Conservation (phyloP, 2,888 invertebrate species). For the Cryptophagus acutangulus region DNA sequence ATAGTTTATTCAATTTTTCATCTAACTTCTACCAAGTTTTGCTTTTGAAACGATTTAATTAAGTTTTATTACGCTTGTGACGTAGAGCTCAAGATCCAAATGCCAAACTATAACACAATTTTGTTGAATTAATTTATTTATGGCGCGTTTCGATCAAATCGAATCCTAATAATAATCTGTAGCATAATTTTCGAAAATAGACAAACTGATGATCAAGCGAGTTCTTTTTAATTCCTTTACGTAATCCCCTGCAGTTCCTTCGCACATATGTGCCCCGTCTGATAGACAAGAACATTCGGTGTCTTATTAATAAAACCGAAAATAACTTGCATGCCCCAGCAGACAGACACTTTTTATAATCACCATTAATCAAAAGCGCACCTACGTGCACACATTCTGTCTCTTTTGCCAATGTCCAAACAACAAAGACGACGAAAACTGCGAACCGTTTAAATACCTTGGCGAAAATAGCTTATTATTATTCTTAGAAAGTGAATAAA, state of each 20-base stretch:
- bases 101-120: too few species aligned
- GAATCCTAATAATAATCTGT: too few species aligned
- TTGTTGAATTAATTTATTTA: too few species aligned
- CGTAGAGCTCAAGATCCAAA: too few species aligned
- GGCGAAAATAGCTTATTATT: constrained; percentile 39
- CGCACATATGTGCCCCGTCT: constrained; percentile 25
- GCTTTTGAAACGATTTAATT: too few species aligned
- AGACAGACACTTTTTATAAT: constrained; percentile 42
- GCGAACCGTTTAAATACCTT: constrained; percentile 2
- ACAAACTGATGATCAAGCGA: too few species aligned
- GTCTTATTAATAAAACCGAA: constrained; percentile 46
- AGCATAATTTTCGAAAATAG: too few species aligned
- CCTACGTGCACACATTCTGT: constrained; percentile 26
- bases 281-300: constrained; percentile 47
- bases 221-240: constrained; percentile 19
- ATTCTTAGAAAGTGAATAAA: constrained; percentile 43
- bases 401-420: constrained; percentile 8
- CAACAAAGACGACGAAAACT: neutral
- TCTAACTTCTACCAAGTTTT: too few species aligned
- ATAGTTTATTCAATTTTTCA: too few species aligned
- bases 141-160: too few species aligned
- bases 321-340: constrained; percentile 40
- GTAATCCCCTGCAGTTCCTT: constrained; percentile 12
- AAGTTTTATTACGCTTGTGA: too few species aligned
- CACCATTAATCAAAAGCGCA: constrained; percentile 41